These are phyloP conservation scores for Campylorhamphus procurvoides DNA, from an alignment of 2,113 vertebrate species.

Conservation along the genomic window DNA sequence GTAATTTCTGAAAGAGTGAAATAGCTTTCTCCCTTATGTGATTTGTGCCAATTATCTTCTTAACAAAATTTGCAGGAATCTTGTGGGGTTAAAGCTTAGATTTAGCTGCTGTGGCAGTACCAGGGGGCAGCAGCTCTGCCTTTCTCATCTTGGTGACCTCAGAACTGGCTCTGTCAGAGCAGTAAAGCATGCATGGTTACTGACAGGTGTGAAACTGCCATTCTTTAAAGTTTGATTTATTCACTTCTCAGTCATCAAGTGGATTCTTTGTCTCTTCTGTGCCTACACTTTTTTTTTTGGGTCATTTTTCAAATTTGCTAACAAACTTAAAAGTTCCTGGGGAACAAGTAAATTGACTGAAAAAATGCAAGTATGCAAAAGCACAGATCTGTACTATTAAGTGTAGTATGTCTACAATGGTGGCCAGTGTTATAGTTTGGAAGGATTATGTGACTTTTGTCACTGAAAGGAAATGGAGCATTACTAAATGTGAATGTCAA, in stretches of 20 bases:
- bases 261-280: neutral
- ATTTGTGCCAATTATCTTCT: neutral
- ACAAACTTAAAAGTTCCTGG: neutral
- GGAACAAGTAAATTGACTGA: neutral
- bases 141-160: rapidly evolving
- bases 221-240: neutral
- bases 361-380: neutral
- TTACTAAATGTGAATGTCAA: neutral
- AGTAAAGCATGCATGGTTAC: rapidly evolving
- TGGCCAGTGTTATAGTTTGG: neutral
- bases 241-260: neutral
- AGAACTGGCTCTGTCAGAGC: neutral
- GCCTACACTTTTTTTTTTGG: neutral
- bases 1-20: neutral
- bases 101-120: neutral
- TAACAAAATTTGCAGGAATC: neutral
- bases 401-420: neutral
- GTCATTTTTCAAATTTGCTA: neutral
- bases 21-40: neutral
- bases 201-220: neutral
- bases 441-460: neutral
- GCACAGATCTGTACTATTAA: neutral
- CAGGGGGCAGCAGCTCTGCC: neutral
- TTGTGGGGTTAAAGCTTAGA: neutral
- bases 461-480: neutral